Conservation (phyloP, 2,888 invertebrate species). For the Argynnis bischoffii region DNA sequence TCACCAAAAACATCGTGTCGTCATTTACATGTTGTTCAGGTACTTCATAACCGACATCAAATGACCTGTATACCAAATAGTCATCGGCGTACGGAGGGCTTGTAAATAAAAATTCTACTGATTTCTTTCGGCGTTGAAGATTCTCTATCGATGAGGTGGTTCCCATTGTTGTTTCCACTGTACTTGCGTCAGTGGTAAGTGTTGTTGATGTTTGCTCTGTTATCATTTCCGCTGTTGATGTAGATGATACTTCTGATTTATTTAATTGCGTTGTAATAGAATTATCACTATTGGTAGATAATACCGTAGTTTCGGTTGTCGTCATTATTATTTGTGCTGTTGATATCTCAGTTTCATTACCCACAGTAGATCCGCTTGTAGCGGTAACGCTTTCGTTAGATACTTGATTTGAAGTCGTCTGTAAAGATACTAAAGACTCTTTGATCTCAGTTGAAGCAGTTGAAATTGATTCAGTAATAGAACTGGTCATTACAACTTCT, state of each 20-base stretch:
- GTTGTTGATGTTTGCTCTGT: slow-evolving; percentile 33
- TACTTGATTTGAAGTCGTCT: slow-evolving; percentile 20
- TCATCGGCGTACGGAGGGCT: slow-evolving; percentile 69
- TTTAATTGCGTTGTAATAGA: slow-evolving; percentile 25
- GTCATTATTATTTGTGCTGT: slow-evolving; percentile 6
- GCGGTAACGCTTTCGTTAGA: slow-evolving; percentile 43
- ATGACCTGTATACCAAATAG: slow-evolving; percentile 65
- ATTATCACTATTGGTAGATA: slow-evolving; percentile 11
- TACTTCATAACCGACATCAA: slow-evolving; percentile 58
- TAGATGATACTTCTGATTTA: slow-evolving; percentile 25
- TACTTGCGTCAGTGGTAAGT: slow-evolving; percentile 30
- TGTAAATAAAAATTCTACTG: slow-evolving; percentile 70
- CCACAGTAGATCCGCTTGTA: slow-evolving; percentile 37
- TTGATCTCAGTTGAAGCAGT: slow-evolving; percentile 17
- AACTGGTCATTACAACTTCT: neutral
- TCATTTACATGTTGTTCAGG: slow-evolving; percentile 49
- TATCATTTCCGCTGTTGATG: slow-evolving; percentile 26
- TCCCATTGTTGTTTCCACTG: slow-evolving; percentile 39
- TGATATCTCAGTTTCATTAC: slow-evolving; percentile 29
- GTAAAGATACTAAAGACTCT: neutral
- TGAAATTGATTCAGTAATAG: neutral
- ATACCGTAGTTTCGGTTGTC: slow-evolving; percentile 13
- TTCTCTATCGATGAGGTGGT: slow-evolving; percentile 57
- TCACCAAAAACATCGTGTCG: slow-evolving; percentile 67
- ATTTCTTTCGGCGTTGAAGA: slow-evolving; percentile 66